Percentiles rank a stretch among this genome's conserved stretches.
Evolutionary conservation across 53 echinoderm and acorn worm genomes (phyloP).

Genomic region (Holothuria leucospilota): DNA sequence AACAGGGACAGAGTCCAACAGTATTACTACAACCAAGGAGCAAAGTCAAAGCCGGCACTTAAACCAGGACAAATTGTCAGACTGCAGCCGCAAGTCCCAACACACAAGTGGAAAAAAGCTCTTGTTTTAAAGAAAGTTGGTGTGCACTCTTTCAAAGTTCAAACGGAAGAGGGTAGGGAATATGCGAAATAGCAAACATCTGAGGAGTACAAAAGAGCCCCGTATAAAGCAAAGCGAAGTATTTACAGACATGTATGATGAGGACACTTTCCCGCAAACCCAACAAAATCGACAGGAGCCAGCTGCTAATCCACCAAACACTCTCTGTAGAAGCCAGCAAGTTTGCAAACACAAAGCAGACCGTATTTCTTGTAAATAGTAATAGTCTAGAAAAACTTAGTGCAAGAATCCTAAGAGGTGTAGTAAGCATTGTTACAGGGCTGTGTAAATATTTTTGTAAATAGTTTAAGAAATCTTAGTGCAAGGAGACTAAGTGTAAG

Average conservation of each 20-base stretch:
- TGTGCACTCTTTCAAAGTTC: conserved; percentile 60
- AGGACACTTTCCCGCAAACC: too few species aligned
- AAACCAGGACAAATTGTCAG: conserved; percentile 18
- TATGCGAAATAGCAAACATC: conserved; percentile 59
- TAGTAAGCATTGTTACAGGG: too few species aligned
- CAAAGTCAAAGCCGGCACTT: neutral
- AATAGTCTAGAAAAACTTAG: too few species aligned
- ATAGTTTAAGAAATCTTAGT: too few species aligned
- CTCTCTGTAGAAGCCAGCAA: too few species aligned
- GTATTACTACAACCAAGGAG: conserved; percentile 32
- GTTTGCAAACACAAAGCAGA: too few species aligned
- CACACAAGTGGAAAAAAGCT: conserved; percentile 37
- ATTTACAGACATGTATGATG: neutral
- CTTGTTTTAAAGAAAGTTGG: conserved; percentile 25
- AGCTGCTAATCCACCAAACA: too few species aligned
- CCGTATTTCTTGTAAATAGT: too few species aligned
- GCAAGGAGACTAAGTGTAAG: too few species aligned
- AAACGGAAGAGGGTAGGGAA: conserved; percentile 58
- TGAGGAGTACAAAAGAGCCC: neutral
- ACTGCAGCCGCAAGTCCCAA: neutral
- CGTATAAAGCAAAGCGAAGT: neutral
- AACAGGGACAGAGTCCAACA: conserved; percentile 32
- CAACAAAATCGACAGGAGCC: too few species aligned
- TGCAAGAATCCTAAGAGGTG: too few species aligned
- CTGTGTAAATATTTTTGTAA: too few species aligned